Percentiles rank a stretch among this genome's conserved stretches.
phyloP scores from a whole-genome alignment of 2,888 invertebrate species.

The Bellardia bayeri region DNA sequence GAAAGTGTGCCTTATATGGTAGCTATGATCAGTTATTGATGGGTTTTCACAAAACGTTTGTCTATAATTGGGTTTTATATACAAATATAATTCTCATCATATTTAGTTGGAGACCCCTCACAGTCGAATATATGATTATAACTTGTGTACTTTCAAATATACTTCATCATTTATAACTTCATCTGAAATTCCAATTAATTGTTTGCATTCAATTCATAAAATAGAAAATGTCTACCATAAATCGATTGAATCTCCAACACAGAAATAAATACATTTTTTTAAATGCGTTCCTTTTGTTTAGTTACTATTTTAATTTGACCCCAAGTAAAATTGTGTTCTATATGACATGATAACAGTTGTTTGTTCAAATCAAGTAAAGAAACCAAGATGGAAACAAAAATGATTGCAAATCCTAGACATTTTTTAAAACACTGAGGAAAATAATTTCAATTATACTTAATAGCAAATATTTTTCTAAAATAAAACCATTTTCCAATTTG shows the following conservation, averaged over 20 bases:
- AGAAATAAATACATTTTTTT: not conserved
- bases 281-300: conserved; percentile 3
- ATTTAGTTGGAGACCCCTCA: no score
- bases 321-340: conserved; percentile 24
- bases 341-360: conserved; percentile 41
- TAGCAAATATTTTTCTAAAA: no score
- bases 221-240: not conserved
- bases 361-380: conserved; percentile 9
- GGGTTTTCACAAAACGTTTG: no score
- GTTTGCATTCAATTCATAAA: not conserved
- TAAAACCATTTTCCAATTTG: no score
- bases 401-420: not conserved
- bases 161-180: no score
- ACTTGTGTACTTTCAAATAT: no score
- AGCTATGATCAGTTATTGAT: no score
- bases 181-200: no score
- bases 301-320: conserved; percentile 23
- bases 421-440: not conserved
- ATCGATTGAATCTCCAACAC: not conserved
- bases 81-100: no score
- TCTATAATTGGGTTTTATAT: no score
- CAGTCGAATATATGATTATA: no score
- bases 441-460: not conserved
- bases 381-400: not conserved
- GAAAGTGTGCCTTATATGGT: no score